phyloP scores from a whole-genome alignment of 2,797 vertebrate genomes.

The Myoxocephalus aenaeus region DNA sequence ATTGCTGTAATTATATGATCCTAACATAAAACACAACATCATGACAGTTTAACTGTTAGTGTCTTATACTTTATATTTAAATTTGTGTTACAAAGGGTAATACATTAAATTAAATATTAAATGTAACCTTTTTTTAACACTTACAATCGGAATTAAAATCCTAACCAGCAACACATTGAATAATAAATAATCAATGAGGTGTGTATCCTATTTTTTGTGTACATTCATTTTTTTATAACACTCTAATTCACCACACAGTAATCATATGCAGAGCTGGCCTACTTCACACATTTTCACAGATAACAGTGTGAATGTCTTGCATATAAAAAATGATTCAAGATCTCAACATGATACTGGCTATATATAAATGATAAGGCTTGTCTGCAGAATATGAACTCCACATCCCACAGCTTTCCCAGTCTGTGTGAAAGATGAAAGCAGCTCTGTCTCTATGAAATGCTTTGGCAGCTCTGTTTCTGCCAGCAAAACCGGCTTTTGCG shows the following conservation, averaged over 20 bases:
- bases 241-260: conserved; percentile 45
- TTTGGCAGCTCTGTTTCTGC: conserved; percentile 81
- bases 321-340: conserved; percentile 74
- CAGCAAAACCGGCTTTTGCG: conserved; percentile 75
- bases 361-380: conserved; percentile 85
- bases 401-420: conserved; percentile 77
- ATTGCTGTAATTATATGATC: neutral
- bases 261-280: conserved; percentile 66
- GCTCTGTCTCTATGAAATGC: conserved; percentile 78
- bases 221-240: conserved; percentile 15
- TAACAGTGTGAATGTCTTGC: conserved; percentile 75
- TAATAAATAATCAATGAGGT: neutral
- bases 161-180: neutral
- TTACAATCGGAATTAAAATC: neutral
- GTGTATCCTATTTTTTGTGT: conserved; percentile 14
- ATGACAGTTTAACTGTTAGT: neutral
- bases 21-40: no score
- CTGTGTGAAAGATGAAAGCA: conserved; percentile 84
- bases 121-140: neutral
- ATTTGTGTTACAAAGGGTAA: neutral
- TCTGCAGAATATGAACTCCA: conserved; percentile 79
- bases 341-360: conserved; percentile 75
- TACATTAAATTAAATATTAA: neutral
- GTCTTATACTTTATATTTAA: neutral
- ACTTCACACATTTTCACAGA: conserved; percentile 64